Percentiles rank a stretch among this genome's conserved stretches.
Conservation (phyloP, 2,113 vertebrate species). For the Taxidea taxus region DNA sequence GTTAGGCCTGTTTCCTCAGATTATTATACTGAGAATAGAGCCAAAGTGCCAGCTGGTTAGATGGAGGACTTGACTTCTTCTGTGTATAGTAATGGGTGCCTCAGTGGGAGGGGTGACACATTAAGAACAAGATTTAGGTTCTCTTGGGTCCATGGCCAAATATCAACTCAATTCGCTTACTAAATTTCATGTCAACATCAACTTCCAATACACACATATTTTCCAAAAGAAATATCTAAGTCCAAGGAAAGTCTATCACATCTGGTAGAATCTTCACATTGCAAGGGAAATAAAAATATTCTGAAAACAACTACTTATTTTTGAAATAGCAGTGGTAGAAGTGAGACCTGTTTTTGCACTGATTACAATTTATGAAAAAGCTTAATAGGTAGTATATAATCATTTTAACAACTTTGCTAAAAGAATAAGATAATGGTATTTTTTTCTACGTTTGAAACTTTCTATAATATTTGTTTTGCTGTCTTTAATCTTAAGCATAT, state of each 20-base stretch:
- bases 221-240: conserved; percentile 22
- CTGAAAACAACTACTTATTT: conserved; percentile 18
- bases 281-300: conserved; percentile 24
- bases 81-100: neutral
- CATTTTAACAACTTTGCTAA: conserved; percentile 24
- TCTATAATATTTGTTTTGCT: neutral
- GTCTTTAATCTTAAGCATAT: neutral
- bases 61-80: neutral
- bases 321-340: neutral
- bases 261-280: neutral
- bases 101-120: neutral
- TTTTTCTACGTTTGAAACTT: neutral
- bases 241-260: neutral
- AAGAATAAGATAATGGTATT: neutral
- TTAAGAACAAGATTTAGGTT: neutral
- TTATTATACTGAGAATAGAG: neutral
- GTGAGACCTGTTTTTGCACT: neutral
- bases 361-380: neutral
- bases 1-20: neutral
- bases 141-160: neutral
- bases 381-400: neutral
- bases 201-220: neutral
- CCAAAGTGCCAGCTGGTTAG: neutral
- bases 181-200: conserved; percentile 1
- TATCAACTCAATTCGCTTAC: neutral